A percentile compares a stretch with the other conserved stretches of the same genome.
Evolutionary conservation across 2,888 invertebrate species (phyloP).

Genomic region (Phania funesta): DNA sequence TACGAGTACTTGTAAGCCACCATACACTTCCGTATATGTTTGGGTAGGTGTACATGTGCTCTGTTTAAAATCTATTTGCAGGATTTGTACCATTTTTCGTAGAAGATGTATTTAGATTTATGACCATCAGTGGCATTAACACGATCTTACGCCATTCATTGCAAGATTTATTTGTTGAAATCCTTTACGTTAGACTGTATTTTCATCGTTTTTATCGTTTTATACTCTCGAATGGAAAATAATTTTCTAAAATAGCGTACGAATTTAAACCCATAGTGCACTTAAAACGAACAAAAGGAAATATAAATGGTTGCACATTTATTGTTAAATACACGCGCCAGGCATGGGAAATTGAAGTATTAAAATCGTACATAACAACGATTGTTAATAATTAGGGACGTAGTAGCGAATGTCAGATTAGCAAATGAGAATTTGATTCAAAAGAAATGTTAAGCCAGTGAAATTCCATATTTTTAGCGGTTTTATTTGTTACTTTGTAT

Average conservation of each 20-base stretch:
- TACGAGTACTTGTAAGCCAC: neutral
- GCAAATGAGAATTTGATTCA: too few species aligned
- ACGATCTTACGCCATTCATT: slow-evolving; percentile 35
- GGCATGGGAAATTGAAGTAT: too few species aligned
- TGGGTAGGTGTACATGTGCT: neutral
- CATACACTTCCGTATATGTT: neutral
- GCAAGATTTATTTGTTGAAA: slow-evolving; percentile 32
- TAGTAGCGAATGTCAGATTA: too few species aligned
- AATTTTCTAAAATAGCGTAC: neutral
- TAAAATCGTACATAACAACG: too few species aligned
- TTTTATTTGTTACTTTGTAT: too few species aligned
- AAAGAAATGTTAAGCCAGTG: too few species aligned
- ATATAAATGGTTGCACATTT: slow-evolving; percentile 8
- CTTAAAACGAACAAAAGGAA: neutral
- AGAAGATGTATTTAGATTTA: slow-evolving; percentile 46
- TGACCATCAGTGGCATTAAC: slow-evolving; percentile 30
- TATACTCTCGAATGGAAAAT: too few species aligned
- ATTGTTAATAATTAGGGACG: too few species aligned
- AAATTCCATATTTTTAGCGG: too few species aligned
- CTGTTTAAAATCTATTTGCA: neutral
- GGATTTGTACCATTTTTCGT: neutral
- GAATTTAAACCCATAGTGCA: slow-evolving; percentile 14
- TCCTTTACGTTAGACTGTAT: slow-evolving; percentile 26
- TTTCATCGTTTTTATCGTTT: neutral
- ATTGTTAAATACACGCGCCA: slow-evolving; percentile 8